Percentiles rank a stretch among this genome's conserved stretches.
phyloP scores from a whole-genome alignment of 64 coral and sea anemone species.

The Montipora capricornis region DNA sequence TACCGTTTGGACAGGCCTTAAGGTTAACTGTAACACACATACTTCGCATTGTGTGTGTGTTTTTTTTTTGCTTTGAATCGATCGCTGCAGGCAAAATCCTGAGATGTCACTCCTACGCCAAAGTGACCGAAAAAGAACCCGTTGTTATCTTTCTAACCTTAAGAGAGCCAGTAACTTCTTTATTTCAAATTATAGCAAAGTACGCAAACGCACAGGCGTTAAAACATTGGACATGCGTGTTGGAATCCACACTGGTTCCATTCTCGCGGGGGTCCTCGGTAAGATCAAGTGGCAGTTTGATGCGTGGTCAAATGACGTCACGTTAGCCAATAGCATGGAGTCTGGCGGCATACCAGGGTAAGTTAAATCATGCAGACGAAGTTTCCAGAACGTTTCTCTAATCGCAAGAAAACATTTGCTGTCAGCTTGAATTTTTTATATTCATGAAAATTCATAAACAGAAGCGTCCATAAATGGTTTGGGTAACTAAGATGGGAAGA shows the following conservation, averaged over 20 bases:
- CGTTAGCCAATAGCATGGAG: slow-evolving; percentile 97
- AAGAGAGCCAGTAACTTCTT: neutral
- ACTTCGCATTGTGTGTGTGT: no score
- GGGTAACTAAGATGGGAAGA: neutral
- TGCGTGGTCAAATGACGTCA: slow-evolving; percentile 99
- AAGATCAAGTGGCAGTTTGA: slow-evolving; percentile 99
- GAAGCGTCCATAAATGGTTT: neutral
- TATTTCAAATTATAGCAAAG: slow-evolving; percentile 65
- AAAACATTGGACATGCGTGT: slow-evolving; percentile 98
- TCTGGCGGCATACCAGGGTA: slow-evolving; percentile 98
- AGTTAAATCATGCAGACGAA: neutral
- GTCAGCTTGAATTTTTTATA: no score
- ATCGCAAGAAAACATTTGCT: no score
- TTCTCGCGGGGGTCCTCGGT: slow-evolving; percentile 96
- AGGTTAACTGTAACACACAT: no score
- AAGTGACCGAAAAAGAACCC: no score
- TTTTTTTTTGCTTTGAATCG: no score
- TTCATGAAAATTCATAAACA: neutral
- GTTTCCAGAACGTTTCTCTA: no score
- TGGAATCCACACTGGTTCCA: slow-evolving; percentile 92
- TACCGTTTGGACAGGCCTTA: no score
- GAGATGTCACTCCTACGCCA: no score
- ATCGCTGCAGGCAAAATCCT: no score
- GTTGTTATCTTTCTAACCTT: no score
- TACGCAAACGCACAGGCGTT: slow-evolving; percentile 83